Evolutionary conservation across 2,797 vertebrate genomes (phyloP).

Genomic region (Lagorchestes hirsutus): DNA sequence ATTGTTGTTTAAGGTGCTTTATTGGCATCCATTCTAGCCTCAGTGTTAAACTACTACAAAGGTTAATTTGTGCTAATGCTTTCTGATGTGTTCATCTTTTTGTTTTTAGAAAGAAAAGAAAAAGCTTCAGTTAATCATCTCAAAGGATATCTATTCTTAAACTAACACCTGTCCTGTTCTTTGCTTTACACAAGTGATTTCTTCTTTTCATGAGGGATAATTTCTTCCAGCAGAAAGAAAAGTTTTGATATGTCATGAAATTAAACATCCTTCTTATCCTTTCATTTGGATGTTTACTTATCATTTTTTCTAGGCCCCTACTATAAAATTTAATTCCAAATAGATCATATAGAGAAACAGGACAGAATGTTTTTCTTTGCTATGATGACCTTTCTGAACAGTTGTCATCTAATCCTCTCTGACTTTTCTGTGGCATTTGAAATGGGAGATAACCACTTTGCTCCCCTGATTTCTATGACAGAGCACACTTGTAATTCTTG

Average conservation of each 20-base stretch:
- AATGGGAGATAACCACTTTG: neutral
- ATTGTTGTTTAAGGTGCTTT: conserved; percentile 45
- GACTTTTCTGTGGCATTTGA: neutral
- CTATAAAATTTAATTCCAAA: neutral
- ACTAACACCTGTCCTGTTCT: conserved; percentile 48
- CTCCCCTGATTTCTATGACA: neutral
- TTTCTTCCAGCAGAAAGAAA: neutral
- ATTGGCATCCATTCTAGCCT: conserved; percentile 46
- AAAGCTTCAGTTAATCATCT: conserved; percentile 30
- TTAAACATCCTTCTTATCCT: conserved; percentile 14
- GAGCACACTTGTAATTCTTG: conserved; percentile 13
- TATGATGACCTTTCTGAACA: conserved; percentile 22
- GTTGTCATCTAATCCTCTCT: neutral
- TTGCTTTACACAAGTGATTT: conserved; percentile 47
- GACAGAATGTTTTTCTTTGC: conserved; percentile 25
- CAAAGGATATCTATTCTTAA: conserved; percentile 54
- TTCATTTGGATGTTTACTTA: neutral
- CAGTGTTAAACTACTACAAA: conserved; percentile 46
- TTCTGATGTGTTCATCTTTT: conserved; percentile 26
- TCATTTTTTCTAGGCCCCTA: conserved; percentile 31
- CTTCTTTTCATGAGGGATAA: conserved; percentile 29
- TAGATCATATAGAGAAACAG: neutral
- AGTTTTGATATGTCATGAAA: conserved; percentile 19
- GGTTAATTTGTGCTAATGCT: conserved; percentile 48
- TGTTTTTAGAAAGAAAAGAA: conserved; percentile 7